These are phyloP conservation scores for Epirrita christyi DNA, from an alignment of 2,888 invertebrate species.

Conservation along the genomic window DNA sequence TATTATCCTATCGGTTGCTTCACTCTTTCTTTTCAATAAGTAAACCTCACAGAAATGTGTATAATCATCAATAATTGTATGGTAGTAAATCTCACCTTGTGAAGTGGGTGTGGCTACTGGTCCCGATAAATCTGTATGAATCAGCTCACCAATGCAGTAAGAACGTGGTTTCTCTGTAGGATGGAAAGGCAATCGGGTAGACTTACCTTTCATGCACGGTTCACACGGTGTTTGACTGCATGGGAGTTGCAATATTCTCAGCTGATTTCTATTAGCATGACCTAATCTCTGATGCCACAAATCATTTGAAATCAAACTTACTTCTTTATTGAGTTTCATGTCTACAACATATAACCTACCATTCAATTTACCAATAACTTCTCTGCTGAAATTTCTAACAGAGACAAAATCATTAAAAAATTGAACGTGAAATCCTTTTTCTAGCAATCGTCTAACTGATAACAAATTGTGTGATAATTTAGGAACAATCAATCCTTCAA, in stretches of 20 bases:
- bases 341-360: conserved; percentile 3
- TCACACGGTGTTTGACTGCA: neutral
- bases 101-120: no score
- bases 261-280: neutral
- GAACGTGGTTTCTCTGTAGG: no score
- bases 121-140: no score
- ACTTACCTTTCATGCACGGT: conserved; percentile 6
- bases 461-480: neutral
- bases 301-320: neutral
- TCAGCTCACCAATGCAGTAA: no score
- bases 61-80: no score
- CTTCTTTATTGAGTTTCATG: conserved; percentile 3
- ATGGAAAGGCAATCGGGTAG: no score
- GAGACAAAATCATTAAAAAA: conserved; percentile 1
- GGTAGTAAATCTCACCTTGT: no score
- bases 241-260: neutral
- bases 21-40: conserved; percentile 27
- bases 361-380: neutral
- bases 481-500: conserved; percentile 13
- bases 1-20: conserved; percentile 30
- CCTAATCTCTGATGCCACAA: conserved; percentile 2
- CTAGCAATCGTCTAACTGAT: neutral
- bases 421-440: conserved; percentile 2
- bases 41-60: no score
- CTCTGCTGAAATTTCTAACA: no score